Percentiles rank a stretch among this genome's conserved stretches.
Conservation (phyloP, 2,888 invertebrate species). For the Netelia fuscicornis region DNA sequence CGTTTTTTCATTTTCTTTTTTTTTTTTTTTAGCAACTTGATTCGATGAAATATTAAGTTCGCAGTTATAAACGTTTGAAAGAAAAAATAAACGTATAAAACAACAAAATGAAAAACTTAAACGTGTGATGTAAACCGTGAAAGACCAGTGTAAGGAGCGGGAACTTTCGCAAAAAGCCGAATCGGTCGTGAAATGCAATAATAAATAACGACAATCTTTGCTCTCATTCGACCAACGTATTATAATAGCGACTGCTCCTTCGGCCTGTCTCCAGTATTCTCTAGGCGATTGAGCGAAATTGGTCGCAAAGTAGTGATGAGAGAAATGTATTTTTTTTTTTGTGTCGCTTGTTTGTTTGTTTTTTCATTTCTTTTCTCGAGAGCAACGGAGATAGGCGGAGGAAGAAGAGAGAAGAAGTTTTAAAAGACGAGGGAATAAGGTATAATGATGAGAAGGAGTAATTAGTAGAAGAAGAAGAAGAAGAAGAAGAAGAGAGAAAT, state of each 20-base stretch:
- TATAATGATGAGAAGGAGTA: background rate
- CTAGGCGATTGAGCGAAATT: conserved; percentile 43
- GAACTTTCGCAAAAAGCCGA: conserved; percentile 63
- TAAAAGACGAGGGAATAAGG: conserved; percentile 19
- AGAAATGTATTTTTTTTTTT: conserved; percentile 22
- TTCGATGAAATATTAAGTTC: conserved; percentile 41
- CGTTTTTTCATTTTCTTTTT: background rate
- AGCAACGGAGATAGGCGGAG: conserved; percentile 62
- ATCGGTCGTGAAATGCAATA: conserved; percentile 64
- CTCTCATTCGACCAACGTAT: conserved; percentile 50
- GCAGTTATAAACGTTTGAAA: conserved; percentile 43
- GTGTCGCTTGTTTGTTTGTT: conserved; percentile 29
- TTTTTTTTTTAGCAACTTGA: conserved; percentile 33
- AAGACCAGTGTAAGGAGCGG: conserved; percentile 56
- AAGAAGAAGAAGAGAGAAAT: background rate
- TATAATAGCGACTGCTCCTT: conserved; percentile 55
- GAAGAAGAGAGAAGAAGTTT: conserved; percentile 52
- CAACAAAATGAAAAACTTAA: conserved; percentile 40
- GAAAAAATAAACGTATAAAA: conserved; percentile 39
- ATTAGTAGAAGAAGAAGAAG: conserved; percentile 35
- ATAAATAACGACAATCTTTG: conserved; percentile 58
- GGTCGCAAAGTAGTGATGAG: conserved; percentile 33
- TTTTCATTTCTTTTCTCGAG: conserved; percentile 33
- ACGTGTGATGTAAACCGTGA: conserved; percentile 53
- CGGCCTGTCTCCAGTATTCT: conserved; percentile 65